These are phyloP conservation scores for Thalpophila matura DNA, from an alignment of 2,888 invertebrate genomes.

Conservation along the genomic window DNA sequence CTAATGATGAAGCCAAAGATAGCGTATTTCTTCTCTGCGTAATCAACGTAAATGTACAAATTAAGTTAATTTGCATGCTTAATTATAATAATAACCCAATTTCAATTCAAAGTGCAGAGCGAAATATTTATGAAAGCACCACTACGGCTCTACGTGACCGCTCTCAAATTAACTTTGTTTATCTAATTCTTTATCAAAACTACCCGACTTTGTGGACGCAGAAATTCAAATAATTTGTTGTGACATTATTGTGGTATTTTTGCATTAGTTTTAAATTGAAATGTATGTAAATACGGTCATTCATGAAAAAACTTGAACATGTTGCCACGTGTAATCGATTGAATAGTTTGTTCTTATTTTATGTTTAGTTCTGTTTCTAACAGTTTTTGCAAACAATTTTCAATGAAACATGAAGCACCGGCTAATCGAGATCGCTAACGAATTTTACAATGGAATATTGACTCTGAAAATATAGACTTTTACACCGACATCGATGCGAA, in stretches of 20 bases:
- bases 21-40: slow-evolving; percentile 8
- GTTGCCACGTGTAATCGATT: too few relatives aligned
- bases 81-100: slow-evolving; percentile 68
- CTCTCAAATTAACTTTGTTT: slow-evolving; percentile 58
- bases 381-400: background rate
- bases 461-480: background rate
- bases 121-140: slow-evolving; percentile 52
- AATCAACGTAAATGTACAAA: slow-evolving; percentile 41
- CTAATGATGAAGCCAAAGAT: slow-evolving; percentile 17
- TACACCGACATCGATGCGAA: background rate
- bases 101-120: slow-evolving; percentile 62
- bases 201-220: slow-evolving; percentile 3
- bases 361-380: too few relatives aligned
- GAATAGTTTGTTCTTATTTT: too few relatives aligned
- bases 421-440: background rate
- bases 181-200: slow-evolving; percentile 31
- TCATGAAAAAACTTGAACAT: too few relatives aligned
- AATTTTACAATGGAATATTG: slow-evolving; percentile 6
- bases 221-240: background rate
- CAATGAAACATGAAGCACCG: background rate
- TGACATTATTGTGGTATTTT: background rate
- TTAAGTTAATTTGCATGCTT: slow-evolving; percentile 46
- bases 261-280: background rate
- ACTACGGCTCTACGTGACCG: slow-evolving; percentile 51
- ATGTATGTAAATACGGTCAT: too few relatives aligned